Conservation (phyloP, 2,888 invertebrate genomes). For the Epirrhoe alternata region DNA sequence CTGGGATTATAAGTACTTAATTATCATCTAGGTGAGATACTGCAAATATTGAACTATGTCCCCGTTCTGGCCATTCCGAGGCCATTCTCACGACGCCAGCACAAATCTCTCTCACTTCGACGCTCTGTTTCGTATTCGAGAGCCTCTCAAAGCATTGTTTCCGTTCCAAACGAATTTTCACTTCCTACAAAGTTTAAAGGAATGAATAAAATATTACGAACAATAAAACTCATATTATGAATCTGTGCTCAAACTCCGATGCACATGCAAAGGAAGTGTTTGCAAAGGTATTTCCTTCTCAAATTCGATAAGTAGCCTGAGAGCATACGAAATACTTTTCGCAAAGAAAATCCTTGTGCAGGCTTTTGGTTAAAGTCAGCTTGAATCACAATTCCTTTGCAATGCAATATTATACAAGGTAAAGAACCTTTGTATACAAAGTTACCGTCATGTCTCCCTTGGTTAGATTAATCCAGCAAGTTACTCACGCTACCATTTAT, state of each 20-base stretch:
- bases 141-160: constrained; percentile 56
- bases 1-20: too few species aligned
- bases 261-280: constrained; percentile 16
- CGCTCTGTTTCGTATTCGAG: constrained; percentile 55
- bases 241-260: constrained; percentile 29
- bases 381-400: constrained; percentile 6
- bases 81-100: constrained; percentile 54
- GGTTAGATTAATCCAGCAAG: constrained; percentile 18
- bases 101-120: constrained; percentile 66
- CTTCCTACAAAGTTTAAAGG: constrained; percentile 41
- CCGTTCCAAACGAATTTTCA: constrained; percentile 49
- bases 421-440: constrained; percentile 23
- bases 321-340: constrained; percentile 9
- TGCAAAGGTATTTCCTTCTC: constrained; percentile 6
- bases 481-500: constrained; percentile 22
- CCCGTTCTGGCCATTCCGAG: constrained; percentile 32
- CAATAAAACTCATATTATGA: constrained; percentile 44
- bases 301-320: constrained; percentile 19
- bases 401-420: constrained; percentile 13
- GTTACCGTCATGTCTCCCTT: constrained; percentile 22
- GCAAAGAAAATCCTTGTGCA: neutral
- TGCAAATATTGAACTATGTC: constrained; percentile 11
- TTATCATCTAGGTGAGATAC: constrained; percentile 13
- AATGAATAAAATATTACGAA: constrained; percentile 45
- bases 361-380: neutral